A percentile compares a stretch with the other conserved stretches of the same genome.
Evolutionary conservation across 1,140 invertebrate species (phyloP).

Genomic region (Atta colombica): DNA sequence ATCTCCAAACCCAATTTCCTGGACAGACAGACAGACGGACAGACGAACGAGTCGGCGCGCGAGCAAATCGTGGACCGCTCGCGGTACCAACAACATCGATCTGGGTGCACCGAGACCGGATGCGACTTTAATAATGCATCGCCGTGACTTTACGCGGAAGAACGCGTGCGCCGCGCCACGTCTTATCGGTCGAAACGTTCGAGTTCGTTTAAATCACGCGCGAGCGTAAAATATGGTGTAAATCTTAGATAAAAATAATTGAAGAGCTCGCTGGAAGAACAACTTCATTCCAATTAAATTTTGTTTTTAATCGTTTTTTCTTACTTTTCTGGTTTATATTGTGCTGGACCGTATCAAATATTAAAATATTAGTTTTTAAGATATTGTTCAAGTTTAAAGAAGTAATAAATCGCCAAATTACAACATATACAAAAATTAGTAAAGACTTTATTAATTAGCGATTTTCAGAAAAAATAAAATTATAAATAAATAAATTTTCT

Average conservation of each 20-base stretch:
- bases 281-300: conserved; percentile 7
- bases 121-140: conserved; percentile 69
- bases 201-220: conserved; percentile 40
- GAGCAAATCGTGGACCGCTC: conserved; percentile 39
- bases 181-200: conserved; percentile 43
- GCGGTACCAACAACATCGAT: conserved; percentile 67
- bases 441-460: too few relatives aligned
- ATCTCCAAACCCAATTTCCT: conserved; percentile 81
- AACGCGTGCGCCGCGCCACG: background rate
- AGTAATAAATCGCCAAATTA: background rate
- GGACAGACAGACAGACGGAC: conserved; percentile 69
- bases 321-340: background rate
- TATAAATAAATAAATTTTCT: background rate
- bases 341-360: background rate
- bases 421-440: too few relatives aligned
- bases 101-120: conserved; percentile 46
- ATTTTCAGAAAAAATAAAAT: background rate
- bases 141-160: conserved; percentile 35
- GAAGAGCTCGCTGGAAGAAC: background rate
- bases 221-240: conserved; percentile 40
- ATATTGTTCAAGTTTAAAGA: background rate
- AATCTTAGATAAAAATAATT: conserved; percentile 49
- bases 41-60: conserved; percentile 54
- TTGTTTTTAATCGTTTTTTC: background rate
- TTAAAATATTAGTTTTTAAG: background rate